Conservation (phyloP, 2,797 vertebrate genomes). For the Malurus leucopterus region DNA sequence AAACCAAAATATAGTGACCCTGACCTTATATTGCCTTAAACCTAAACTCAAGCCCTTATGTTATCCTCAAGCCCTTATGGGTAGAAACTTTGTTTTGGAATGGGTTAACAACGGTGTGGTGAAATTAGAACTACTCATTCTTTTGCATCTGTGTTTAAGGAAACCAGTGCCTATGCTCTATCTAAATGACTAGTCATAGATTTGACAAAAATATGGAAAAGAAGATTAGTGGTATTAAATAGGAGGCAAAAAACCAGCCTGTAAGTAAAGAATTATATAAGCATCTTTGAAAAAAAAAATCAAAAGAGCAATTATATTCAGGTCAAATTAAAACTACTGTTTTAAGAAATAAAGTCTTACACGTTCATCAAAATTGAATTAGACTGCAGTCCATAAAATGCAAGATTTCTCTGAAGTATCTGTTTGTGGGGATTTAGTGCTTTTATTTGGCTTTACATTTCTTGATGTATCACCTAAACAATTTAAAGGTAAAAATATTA, state of each 20-base stretch:
- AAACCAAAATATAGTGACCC: neutral
- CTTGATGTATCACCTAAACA: neutral
- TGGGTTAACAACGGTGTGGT: neutral
- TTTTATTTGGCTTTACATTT: neutral
- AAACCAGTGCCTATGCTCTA: neutral
- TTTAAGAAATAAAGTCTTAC: neutral
- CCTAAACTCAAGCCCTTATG: neutral
- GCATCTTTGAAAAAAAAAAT: neutral
- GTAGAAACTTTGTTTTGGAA: neutral
- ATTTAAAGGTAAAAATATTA: neutral
- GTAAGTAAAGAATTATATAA: neutral
- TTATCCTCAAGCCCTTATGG: no score
- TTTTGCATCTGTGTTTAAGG: neutral
- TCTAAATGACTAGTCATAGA: neutral
- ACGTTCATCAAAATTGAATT: neutral
- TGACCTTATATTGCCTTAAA: neutral
- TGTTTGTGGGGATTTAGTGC: neutral
- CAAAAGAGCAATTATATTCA: neutral
- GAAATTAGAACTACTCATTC: neutral
- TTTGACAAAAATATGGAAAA: neutral
- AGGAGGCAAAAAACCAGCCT: neutral
- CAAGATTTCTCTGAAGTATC: neutral
- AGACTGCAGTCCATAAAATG: neutral
- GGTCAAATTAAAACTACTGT: neutral
- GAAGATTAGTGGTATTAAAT: neutral